These are phyloP conservation scores for Brachionus asplanchnoidis DNA, from an alignment of 1,140 invertebrate genomes.

Conservation along the genomic window DNA sequence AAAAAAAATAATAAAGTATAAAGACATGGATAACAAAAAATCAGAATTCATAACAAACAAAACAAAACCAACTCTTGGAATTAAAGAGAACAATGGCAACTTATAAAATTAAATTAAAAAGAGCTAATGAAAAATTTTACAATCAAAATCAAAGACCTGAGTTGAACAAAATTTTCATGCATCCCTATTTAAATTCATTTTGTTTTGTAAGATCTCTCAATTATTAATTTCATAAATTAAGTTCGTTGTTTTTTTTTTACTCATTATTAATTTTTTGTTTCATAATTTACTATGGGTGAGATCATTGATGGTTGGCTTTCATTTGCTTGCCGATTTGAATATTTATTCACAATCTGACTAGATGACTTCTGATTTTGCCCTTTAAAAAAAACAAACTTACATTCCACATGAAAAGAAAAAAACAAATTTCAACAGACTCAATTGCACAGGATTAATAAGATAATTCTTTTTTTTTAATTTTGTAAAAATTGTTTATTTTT, in stretches of 20 bases:
- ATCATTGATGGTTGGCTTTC: constrained; percentile 5
- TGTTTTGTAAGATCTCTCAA: neutral
- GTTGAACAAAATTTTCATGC: neutral
- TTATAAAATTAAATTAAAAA: constrained; percentile 2
- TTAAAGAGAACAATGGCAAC: neutral
- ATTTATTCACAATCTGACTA: constrained; percentile 12
- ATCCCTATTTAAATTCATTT: neutral
- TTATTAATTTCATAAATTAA: neutral
- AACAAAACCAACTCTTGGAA: constrained; percentile 25
- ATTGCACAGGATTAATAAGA: neutral
- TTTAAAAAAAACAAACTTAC: neutral
- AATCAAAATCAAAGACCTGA: neutral
- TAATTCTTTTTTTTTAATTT: neutral
- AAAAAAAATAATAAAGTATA: neutral
- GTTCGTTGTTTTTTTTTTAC: neutral
- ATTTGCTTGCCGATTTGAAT: constrained; percentile 2
- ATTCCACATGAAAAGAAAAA: neutral
- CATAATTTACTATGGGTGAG: neutral
- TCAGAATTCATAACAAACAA: constrained; percentile 6
- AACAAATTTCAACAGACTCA: neutral
- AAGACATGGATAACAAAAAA: constrained; percentile 24
- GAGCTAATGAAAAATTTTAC: neutral
- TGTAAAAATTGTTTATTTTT: constrained; percentile 10
- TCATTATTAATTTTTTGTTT: neutral
- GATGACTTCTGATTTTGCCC: neutral